Evolutionary conservation across 2,888 invertebrate genomes (phyloP), one percentile per base, ranked within the genome.

Genomic region (Bibio marci): DNA sequence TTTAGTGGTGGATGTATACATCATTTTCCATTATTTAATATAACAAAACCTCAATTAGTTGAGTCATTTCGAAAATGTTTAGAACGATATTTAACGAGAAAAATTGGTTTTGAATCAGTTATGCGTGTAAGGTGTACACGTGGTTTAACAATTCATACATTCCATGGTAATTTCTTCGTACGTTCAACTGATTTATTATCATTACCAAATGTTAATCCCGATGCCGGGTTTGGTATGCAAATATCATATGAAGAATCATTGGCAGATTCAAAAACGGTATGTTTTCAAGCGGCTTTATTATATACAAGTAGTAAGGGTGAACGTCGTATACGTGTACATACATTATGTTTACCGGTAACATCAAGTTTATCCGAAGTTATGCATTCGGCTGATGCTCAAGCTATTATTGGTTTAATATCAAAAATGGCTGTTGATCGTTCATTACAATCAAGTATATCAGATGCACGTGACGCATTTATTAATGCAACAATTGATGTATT

Each of bases 131-230:
- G 97, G 6, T 95, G 94, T 56, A 90, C 94, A 2, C 75, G 80
- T 54, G 95, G 97, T 13, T 67, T 98, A 41, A 73, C 87, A 19
- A 88, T 98, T 51, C 94, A 97, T 64, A 91, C 94, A 54, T 98
- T 98, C 76, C 95, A 97, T 65, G 98, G 98, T 30, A 97, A 97
- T 65, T 95, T 95, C 73, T 98, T 98, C 64, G 97, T 98, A 37
- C 75, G 98, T 4, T 95, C 97, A 0, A 94, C 95, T 4, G 97
- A 98, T 66, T 68, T 98, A 40, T 66, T 98, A 41, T 90, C 92
- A 11, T 64, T 98, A 49, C 95, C 98, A 30, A 97, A 97, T 66
- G 82, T 95, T 42, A 97, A 94, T 56, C 97, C 98, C 0, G 98
- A 99, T 64, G 83, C 92, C 5, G 95, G 91, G 14, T 95, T 92